Base-by-base conservation (phyloP, 2,113 vertebrate genomes). In the Stigmatopora argus region DNA sequence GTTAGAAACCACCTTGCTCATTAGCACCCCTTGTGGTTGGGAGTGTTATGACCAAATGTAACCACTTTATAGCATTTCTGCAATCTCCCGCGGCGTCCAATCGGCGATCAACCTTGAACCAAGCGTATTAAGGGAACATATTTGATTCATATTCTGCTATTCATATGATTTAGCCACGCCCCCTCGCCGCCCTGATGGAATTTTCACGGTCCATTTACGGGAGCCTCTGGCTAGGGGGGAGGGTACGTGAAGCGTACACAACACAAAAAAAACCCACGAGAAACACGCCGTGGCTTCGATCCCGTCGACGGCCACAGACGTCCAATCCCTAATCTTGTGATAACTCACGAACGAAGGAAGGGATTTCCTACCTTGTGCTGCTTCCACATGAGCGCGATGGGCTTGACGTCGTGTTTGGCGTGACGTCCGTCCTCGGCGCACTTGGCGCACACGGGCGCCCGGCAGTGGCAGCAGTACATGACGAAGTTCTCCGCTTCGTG, bases 401-500 rank as follows among this genome's bases (percentile, higher is more conserved):
- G 91, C 76, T 93, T 96, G 59, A 96, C 90, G 53, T 98, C 96
- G 79, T 99, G 97, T 64, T 94, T 92, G 71, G 75, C 64, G 78
- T 99, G 97, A 65, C 90, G 92, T 41, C 94, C 94, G 45, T 96
- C 94, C 77, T 98, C 94, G 84, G 97, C 82, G 80, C 97, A 99
- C 89, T 92, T 92, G 75, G 89, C 89, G 70, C 96, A 98, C 66
- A 96, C 95, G 0, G 96, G 95, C 59, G 78, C 81, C 53, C 79
- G 89, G 91, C 96, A 99, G 91, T 86, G 91, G 82, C 86, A 88
- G 80, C 96, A 99, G 86, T 94, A 98, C 92, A 94, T 93, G 88
- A 89, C 96, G 86, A 95, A 93, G 90, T 93, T 94, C 87, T 99
- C 95, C 87, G 92, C 83, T n/a, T 99, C 95, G 70, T 99, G 96